These are phyloP conservation scores for Clangula hyemalis DNA, from an alignment of 2,797 vertebrate species.

Conservation along the genomic window DNA sequence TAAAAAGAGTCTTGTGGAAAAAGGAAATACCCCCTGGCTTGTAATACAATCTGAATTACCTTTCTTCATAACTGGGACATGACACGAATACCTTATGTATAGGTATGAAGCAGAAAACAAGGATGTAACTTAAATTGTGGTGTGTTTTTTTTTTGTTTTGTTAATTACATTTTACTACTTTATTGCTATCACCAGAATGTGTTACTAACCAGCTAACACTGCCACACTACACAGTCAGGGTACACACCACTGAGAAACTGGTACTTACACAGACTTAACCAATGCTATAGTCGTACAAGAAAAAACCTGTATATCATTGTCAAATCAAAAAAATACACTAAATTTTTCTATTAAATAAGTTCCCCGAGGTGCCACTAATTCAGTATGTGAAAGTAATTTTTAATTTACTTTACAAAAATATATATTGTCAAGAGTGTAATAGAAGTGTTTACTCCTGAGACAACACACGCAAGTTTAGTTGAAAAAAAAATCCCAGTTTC, in stretches of 20 bases:
- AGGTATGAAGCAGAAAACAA: neutral
- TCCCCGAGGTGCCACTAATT: neutral
- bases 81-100: neutral
- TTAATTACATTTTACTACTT: neutral
- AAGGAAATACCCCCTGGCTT: neutral
- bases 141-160: too few relatives aligned
- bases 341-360: neutral
- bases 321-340: neutral
- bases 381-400: too few relatives aligned
- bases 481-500: neutral
- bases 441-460: neutral
- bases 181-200: neutral
- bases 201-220: neutral
- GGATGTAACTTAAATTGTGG: neutral
- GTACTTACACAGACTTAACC: neutral
- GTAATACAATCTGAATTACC: neutral
- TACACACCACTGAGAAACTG: neutral
- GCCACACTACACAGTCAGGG: neutral
- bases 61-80: neutral
- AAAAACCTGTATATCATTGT: neutral
- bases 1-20: neutral
- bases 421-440: neutral
- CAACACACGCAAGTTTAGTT: neutral
- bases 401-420: neutral
- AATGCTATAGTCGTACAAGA: neutral